These are phyloP conservation scores for Sarcophilus harrisii DNA, from an alignment of 2,797 vertebrate species.

Conservation along the genomic window DNA sequence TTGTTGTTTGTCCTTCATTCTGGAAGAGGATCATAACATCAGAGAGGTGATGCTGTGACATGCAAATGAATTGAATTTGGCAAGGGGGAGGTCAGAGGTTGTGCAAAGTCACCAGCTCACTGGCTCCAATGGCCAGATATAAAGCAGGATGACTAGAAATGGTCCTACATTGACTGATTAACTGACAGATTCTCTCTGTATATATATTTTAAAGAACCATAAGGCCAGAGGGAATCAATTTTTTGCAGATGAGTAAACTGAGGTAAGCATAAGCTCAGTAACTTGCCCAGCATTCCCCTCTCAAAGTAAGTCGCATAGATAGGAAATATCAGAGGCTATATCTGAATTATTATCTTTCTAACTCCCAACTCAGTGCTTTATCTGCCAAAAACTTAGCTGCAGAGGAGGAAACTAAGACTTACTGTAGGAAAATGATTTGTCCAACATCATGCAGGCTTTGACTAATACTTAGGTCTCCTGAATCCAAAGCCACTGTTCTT, in stretches of 20 bases:
- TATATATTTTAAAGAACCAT: background rate
- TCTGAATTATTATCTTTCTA: background rate
- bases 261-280: background rate
- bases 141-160: background rate
- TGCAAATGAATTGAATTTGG: no score
- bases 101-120: no score
- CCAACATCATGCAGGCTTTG: background rate
- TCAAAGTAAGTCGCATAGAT: background rate
- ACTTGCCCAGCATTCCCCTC: background rate
- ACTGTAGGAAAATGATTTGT: background rate
- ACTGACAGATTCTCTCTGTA: background rate
- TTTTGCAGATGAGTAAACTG: background rate
- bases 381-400: background rate
- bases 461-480: background rate
- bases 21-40: no score
- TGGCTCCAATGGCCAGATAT: no score
- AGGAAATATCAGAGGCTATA: background rate
- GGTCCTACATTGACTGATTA: background rate
- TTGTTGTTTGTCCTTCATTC: no score
- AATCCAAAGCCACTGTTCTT: background rate
- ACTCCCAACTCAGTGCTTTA: background rate
- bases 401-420: background rate
- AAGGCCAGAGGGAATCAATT: background rate
- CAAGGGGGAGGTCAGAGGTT: no score
- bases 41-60: no score